Conservation (phyloP, 2,113 vertebrate genomes). For the Sterrhoptilus dennistouni region DNA sequence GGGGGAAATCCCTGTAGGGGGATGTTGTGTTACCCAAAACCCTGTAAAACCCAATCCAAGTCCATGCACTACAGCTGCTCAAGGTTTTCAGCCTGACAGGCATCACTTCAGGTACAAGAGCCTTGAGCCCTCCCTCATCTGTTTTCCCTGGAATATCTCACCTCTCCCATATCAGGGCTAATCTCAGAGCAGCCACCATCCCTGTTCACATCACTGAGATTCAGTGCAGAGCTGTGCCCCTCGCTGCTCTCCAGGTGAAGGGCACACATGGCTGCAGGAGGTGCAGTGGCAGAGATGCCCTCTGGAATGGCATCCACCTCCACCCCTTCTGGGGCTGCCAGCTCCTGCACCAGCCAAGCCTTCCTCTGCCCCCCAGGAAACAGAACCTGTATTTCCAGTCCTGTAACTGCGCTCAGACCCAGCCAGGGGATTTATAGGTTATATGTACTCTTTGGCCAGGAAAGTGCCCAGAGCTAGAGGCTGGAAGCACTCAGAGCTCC, state of each 20-base stretch:
- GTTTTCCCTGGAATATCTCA: background rate
- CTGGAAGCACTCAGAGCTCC: background rate
- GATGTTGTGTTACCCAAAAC: background rate
- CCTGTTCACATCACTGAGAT: fast-evolving
- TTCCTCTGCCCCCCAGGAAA: background rate
- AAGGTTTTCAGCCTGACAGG: background rate
- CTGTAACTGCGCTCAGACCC: background rate
- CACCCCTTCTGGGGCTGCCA: fast-evolving
- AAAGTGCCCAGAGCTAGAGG: background rate
- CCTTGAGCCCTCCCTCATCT: background rate
- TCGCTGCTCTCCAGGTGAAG: fast-evolving
- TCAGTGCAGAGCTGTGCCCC: background rate
- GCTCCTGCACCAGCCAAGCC: background rate
- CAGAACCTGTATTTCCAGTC: conserved; percentile 68
- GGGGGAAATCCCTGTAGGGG: background rate
- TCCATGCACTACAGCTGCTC: fast-evolving
- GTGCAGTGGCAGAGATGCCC: background rate
- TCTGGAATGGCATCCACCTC: background rate
- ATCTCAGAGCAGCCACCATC: background rate
- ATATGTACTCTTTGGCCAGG: background rate
- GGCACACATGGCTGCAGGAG: fast-evolving
- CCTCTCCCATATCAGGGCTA: fast-evolving
- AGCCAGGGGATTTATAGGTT: background rate
- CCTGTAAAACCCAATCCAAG: background rate
- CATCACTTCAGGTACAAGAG: fast-evolving